Conservation (phyloP, 2,113 vertebrate species). For the Serinus canaria region DNA sequence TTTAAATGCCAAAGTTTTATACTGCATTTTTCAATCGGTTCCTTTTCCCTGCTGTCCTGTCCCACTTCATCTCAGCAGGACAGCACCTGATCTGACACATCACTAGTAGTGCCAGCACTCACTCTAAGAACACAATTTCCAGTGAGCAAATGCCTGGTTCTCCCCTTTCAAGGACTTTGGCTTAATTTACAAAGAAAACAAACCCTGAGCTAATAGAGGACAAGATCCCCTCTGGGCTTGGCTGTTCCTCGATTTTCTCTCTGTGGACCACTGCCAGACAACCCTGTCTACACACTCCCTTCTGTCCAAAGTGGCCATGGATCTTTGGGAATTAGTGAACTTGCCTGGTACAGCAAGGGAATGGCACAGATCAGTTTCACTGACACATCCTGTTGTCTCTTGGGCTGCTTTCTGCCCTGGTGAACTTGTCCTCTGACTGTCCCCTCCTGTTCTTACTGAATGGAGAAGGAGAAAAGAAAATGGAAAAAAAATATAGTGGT, state of each 20-base stretch:
- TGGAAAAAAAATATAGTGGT: not conserved
- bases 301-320: not conserved
- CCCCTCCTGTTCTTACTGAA: not conserved
- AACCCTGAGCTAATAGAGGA: not conserved
- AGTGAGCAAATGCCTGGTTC: not conserved
- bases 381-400: not conserved
- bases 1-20: not conserved
- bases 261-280: rapidly evolving
- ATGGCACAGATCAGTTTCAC: not conserved
- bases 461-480: not conserved
- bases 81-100: not conserved
- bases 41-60: not conserved
- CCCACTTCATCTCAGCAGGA: not conserved
- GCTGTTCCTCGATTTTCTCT: not conserved
- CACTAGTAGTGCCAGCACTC: not conserved
- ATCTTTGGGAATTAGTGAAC: not conserved
- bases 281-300: not conserved
- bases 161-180: not conserved
- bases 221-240: not conserved
- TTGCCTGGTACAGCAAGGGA: not conserved
- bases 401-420: not conserved
- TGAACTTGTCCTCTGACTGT: not conserved
- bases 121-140: not conserved
- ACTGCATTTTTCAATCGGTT: not conserved
- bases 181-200: not conserved